Conservation (phyloP, 2,888 invertebrate species). For the Catonia carolina region DNA sequence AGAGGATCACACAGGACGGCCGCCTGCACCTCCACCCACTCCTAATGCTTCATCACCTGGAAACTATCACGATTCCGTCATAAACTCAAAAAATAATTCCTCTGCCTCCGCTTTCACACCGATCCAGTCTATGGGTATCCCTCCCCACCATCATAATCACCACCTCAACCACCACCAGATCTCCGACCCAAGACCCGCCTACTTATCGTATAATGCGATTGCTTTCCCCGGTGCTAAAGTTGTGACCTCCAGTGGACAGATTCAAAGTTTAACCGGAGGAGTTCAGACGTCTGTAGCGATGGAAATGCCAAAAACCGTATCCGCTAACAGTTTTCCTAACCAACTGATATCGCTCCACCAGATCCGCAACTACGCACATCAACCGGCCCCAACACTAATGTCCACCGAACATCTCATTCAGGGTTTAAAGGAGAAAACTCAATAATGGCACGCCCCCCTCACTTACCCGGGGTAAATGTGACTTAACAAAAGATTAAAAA, state of each 20-base stretch:
- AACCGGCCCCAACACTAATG: conserved; percentile 57
- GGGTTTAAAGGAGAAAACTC: conserved; percentile 36
- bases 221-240: conserved; percentile 57
- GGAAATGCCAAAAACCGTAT: conserved; percentile 47
- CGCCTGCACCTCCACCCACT: conserved; percentile 31
- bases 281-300: conserved; percentile 35
- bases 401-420: conserved; percentile 37
- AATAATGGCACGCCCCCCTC: conserved; percentile 31
- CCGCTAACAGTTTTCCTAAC: conserved; percentile 71
- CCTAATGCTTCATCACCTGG: conserved; percentile 42
- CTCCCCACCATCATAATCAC: conserved; percentile 50
- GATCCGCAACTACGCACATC: conserved; percentile 92
- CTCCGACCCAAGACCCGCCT: conserved; percentile 45
- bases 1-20: conserved; percentile 32
- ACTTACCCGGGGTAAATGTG: conserved; percentile 21
- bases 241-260: conserved; percentile 33
- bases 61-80: conserved; percentile 43
- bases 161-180: conserved; percentile 49
- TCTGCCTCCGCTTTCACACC: conserved; percentile 91
- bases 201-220: conserved; percentile 84
- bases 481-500: background rate
- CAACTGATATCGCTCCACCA: conserved; percentile 93
- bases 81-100: conserved; percentile 44
- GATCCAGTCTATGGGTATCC: conserved; percentile 76
- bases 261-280: conserved; percentile 31